phyloP scores from a whole-genome alignment of 2,113 vertebrate species.

The Pithys albifrons region DNA sequence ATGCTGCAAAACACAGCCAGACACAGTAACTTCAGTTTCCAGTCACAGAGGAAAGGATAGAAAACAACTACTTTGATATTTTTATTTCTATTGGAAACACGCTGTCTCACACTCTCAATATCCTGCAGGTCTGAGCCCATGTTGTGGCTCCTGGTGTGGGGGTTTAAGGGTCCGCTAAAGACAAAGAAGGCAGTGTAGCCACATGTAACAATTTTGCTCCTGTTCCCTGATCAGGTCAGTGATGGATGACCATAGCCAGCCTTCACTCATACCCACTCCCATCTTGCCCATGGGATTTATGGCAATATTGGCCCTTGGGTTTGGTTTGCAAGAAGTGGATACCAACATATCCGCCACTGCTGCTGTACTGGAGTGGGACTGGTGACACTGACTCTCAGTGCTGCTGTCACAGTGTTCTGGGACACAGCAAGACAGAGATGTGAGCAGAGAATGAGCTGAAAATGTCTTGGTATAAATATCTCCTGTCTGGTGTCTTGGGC shows the following conservation, averaged over 20 bases:
- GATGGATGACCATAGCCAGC: background rate
- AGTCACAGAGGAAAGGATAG: background rate
- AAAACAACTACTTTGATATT: background rate
- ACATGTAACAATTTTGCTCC: background rate
- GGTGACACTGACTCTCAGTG: background rate
- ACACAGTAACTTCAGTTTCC: background rate
- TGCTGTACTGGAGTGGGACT: background rate
- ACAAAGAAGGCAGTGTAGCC: background rate
- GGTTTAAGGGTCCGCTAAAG: background rate
- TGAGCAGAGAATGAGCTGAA: background rate
- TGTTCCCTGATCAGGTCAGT: background rate
- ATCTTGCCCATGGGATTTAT: background rate
- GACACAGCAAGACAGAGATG: background rate
- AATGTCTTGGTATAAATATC: background rate
- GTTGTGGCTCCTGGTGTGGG: background rate
- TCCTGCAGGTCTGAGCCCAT: background rate
- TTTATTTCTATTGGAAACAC: background rate
- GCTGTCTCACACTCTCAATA: background rate
- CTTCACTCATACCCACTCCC: background rate
- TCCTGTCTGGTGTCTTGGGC: background rate
- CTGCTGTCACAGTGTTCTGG: rapidly evolving
- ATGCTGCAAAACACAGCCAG: background rate
- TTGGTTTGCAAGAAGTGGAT: background rate
- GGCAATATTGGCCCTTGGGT: rapidly evolving
- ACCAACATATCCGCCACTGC: rapidly evolving